Evolutionary conservation across 2,797 vertebrate genomes (phyloP).

Genomic region (Argentina silus): DNA sequence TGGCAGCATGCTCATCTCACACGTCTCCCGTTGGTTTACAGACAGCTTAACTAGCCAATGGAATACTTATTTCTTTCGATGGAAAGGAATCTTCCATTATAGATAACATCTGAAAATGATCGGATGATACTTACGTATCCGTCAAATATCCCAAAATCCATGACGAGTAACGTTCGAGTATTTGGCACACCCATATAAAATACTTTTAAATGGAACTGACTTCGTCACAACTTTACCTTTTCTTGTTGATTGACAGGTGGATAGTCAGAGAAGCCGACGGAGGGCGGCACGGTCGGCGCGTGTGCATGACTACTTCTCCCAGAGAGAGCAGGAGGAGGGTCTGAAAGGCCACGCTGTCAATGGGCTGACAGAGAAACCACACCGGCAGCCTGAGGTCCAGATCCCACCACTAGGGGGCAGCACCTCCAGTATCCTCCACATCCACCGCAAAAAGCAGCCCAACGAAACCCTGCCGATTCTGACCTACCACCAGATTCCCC

Average conservation of each 20-base stretch:
- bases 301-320: constrained; percentile 57
- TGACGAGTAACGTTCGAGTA: no score
- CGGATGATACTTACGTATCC: no score
- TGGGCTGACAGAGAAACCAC: constrained; percentile 19
- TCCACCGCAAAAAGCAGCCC: constrained; percentile 40
- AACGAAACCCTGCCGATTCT: constrained; percentile 53
- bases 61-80: no score
- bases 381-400: neutral
- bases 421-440: constrained; percentile 36
- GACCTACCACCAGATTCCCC: constrained; percentile 75
- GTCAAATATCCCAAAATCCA: no score
- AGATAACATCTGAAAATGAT: no score
- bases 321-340: constrained; percentile 38
- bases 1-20: no score
- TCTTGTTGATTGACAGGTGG: constrained; percentile 68
- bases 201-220: neutral
- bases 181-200: neutral
- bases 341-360: constrained; percentile 36
- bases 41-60: no score
- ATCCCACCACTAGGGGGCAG: constrained; percentile 24
- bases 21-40: no score
- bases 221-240: constrained; percentile 20
- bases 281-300: constrained; percentile 56
- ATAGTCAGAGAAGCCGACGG: constrained; percentile 57
- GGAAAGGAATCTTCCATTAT: no score